Percentiles rank a stretch among this genome's conserved stretches.
Conservation (phyloP, 2,113 vertebrate species). For the Fulmarus glacialis region DNA sequence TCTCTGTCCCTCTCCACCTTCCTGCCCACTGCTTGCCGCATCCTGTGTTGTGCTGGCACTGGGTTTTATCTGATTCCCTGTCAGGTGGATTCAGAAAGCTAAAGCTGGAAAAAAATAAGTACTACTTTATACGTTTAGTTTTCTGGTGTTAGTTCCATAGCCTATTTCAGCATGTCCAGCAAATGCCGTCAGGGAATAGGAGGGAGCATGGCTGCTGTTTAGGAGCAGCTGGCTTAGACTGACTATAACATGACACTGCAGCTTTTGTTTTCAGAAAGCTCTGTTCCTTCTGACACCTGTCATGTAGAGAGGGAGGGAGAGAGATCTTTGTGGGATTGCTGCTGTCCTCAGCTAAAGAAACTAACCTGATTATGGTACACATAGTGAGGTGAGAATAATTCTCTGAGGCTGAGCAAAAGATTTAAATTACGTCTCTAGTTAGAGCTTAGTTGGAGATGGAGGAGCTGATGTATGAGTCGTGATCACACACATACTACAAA, state of each 20-base stretch:
- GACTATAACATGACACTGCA: neutral
- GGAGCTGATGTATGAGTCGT: neutral
- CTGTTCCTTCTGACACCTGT: slow-evolving; percentile 43
- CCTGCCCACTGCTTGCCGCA: neutral
- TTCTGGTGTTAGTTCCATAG: neutral
- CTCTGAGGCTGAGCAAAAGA: neutral
- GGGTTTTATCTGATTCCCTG: neutral
- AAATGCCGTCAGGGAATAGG: neutral
- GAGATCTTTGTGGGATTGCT: neutral
- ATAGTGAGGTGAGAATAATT: neutral
- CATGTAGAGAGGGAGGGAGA: neutral
- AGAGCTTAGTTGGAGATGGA: neutral
- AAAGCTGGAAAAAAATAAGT: neutral
- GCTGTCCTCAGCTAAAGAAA: neutral
- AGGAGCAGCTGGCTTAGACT: slow-evolving; percentile 28
- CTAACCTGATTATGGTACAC: neutral
- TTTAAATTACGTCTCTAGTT: neutral
- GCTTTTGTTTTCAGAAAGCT: slow-evolving; percentile 42
- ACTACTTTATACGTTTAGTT: neutral
- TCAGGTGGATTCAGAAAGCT: neutral
- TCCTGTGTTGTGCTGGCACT: neutral
- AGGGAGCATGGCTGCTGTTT: neutral
- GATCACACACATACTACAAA: neutral
- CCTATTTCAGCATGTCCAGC: neutral
- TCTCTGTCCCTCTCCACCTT: neutral